Evolutionary conservation across 2,113 vertebrate genomes (phyloP).

Genomic region (Sminthopsis crassicaudata): DNA sequence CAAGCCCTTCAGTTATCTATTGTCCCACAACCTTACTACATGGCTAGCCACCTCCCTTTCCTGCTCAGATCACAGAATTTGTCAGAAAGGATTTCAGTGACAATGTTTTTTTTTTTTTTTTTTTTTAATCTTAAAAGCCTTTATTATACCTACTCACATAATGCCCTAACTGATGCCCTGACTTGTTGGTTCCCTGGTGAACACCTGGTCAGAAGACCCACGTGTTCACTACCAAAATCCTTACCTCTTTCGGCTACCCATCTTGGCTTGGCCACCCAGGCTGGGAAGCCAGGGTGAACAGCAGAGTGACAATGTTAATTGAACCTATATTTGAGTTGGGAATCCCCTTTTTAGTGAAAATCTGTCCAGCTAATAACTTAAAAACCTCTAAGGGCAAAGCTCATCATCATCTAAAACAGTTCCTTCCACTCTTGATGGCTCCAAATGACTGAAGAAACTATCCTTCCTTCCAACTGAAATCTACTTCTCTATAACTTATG

Average conservation of each 20-base stretch:
- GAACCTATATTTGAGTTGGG: background rate
- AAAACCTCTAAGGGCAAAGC: background rate
- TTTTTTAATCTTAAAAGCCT: too few species aligned
- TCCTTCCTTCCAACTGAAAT: background rate
- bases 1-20: background rate
- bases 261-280: too few species aligned
- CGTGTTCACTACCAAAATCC: too few species aligned
- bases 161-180: too few species aligned
- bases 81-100: background rate
- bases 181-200: too few species aligned
- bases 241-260: too few species aligned
- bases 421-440: background rate
- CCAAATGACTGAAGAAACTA: background rate
- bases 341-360: background rate
- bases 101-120: too few species aligned
- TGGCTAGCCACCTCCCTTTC: background rate
- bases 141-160: too few species aligned
- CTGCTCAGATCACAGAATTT: background rate
- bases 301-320: background rate
- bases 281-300: too few species aligned
- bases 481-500: background rate
- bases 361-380: background rate
- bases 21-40: background rate
- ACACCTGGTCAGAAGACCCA: too few species aligned
- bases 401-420: background rate